Evolutionary conservation across 2,888 invertebrate genomes (phyloP), one percentile per base, ranked within the genome.

Genomic region (Odontocerum albicorne): DNA sequence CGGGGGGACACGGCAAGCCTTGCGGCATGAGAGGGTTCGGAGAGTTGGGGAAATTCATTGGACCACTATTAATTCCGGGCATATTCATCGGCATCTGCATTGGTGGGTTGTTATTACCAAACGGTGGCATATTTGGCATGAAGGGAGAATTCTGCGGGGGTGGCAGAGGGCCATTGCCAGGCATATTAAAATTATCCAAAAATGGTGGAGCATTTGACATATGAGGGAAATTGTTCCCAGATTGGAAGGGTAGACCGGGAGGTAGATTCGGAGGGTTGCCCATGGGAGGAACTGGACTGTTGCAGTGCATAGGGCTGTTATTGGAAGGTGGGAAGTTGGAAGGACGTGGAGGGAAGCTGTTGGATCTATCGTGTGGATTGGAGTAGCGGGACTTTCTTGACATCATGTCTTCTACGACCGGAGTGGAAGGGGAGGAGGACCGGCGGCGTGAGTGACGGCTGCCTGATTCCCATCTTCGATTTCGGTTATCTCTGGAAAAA

Each of bases 401-500:
- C 17, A 32, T 39, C 51, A 51, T 51, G n/a, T 56, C 51, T 40
- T 56, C 56, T n/a, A 56, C 40, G 8, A 52, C 49, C 4, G 59
- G 54, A 13, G 54, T 46, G 36, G 55, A 55, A 4, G 55, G 50
- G 6, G 60, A 58, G 22, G 42, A 42, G 20, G 45, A 51, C 3
- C 53, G 47, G n/a, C 27, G 47, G 12, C 53, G 36, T 6, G 52
- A 55, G 32, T 47, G 33, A n/a, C 46, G 40, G 12, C 43, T 27
- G 3, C 49, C 40, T 8, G 54, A 55, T 12, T 56, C 58, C 57
- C 57, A 61, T 12, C 44, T 42, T 10, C 49, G 51, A 17, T 31
- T n/a, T 45, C 39, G 40, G 33, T 36, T 39, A 38, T 61, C 58
- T 53, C 60, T 61, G 44, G 17, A 60, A 55, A 31, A 19, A 36